Conservation (phyloP, 2,113 vertebrate species). For the Amphilophus citrinellus region DNA sequence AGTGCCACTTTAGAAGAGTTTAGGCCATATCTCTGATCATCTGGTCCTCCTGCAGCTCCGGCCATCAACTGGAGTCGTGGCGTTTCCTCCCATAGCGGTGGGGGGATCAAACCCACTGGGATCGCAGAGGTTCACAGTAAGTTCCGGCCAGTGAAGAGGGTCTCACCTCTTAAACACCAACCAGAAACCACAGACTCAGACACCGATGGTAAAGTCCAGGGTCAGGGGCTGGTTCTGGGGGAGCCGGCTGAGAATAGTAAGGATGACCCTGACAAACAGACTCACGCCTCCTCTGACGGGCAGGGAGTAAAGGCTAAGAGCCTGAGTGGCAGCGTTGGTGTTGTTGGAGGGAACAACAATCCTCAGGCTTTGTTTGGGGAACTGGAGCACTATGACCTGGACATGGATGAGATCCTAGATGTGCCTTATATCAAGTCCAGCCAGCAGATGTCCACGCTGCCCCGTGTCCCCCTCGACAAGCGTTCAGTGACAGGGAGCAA, state of each 20-base stretch:
- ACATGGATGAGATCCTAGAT: conserved; percentile 99
- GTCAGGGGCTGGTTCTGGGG: conserved; percentile 72
- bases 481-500: conserved; percentile 77
- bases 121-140: conserved; percentile 94
- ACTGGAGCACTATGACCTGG: conserved; percentile 96
- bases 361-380: conserved; percentile 85
- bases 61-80: conserved; percentile 91
- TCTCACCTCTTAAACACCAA: conserved; percentile 96
- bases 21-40: not conserved
- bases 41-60: conserved; percentile 80
- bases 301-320: conserved; percentile 78
- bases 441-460: conserved; percentile 89
- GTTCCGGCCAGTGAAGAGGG: conserved; percentile 95
- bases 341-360: conserved; percentile 36
- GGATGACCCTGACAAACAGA: conserved; percentile 73
- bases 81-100: conserved; percentile 84
- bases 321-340: rapidly evolving
- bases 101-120: conserved; percentile 90
- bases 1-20: not conserved
- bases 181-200: conserved; percentile 91
- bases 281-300: conserved; percentile 70
- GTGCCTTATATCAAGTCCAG: conserved; percentile 98
- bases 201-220: conserved; percentile 84
- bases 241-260: conserved; percentile 84
- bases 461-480: conserved; percentile 87